phyloP scores from a whole-genome alignment of 2,797 vertebrate genomes.

The Leptoclinus maculatus region DNA sequence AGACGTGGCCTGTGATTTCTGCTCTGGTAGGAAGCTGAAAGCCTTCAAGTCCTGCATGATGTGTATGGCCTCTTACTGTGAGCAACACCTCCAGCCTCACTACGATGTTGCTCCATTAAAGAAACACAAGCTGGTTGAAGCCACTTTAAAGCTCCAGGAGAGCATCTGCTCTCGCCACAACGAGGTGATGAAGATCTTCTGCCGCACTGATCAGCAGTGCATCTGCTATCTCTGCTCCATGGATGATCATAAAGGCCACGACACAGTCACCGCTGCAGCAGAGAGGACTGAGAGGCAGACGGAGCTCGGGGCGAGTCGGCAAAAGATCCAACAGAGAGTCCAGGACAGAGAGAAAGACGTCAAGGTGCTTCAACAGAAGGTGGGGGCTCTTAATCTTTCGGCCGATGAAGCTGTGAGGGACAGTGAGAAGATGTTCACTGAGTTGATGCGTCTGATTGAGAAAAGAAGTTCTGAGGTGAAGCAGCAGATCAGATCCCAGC shows the following conservation, averaged over 20 bases:
- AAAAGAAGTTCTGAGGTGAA: slow-evolving; percentile 14
- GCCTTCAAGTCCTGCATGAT: slow-evolving; percentile 44
- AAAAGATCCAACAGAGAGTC: slow-evolving; percentile 14
- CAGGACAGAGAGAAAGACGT: slow-evolving; percentile 12
- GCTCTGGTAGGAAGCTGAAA: background rate
- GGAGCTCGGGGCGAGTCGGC: background rate
- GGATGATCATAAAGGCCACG: slow-evolving; percentile 28
- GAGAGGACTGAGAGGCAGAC: slow-evolving; percentile 1
- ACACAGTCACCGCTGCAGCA: slow-evolving; percentile 6
- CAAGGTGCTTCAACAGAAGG: slow-evolving; percentile 6
- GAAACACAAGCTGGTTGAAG: slow-evolving; percentile 29
- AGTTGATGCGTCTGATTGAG: background rate
- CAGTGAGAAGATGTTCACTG: slow-evolving; percentile 21
- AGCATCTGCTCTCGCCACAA: slow-evolving; percentile 32
- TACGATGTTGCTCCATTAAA: background rate
- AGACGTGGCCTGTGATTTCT: slow-evolving; percentile 47
- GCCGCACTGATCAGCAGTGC: slow-evolving; percentile 24
- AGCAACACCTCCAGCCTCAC: slow-evolving; percentile 30
- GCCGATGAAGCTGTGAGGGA: slow-evolving; percentile 31
- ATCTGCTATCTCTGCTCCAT: slow-evolving; percentile 15
- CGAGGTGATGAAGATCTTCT: slow-evolving; percentile 54
- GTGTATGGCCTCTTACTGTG: slow-evolving; percentile 37
- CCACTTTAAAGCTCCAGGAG: slow-evolving; percentile 24
- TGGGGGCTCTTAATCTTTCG: background rate
- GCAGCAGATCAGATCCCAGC: slow-evolving; percentile 30